Evolutionary conservation across 2,113 vertebrate species (phyloP).

Genomic region (Clupea harengus): DNA sequence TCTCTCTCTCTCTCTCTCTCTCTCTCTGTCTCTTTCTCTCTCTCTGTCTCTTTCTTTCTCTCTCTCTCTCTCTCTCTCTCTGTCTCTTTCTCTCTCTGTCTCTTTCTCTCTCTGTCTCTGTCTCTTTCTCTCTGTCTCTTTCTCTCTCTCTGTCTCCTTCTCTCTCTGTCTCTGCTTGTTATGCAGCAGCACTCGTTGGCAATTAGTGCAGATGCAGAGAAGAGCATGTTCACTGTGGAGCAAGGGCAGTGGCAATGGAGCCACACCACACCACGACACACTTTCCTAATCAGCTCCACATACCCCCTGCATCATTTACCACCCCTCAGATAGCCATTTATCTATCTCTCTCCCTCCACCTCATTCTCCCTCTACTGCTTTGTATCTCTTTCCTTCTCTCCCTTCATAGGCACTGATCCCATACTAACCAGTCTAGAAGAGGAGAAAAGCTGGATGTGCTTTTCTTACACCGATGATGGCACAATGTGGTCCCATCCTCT

Average conservation of each 20-base stretch:
- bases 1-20: neutral
- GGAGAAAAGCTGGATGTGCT: constrained; percentile 61
- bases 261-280: neutral
- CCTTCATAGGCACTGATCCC: constrained; percentile 59
- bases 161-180: constrained; percentile 53
- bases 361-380: constrained; percentile 50
- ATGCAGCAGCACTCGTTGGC: constrained; percentile 57
- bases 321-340: constrained; percentile 62
- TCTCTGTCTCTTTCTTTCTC: constrained; percentile 26
- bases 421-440: constrained; percentile 61
- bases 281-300: constrained; percentile 53
- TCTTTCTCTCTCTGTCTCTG: neutral
- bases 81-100: neutral
- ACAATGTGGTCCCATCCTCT: constrained; percentile 73
- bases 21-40: constrained; percentile 41
- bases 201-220: constrained; percentile 53
- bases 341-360: constrained; percentile 20
- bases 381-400: constrained; percentile 67
- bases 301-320: constrained; percentile 66
- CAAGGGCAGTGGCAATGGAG: constrained; percentile 21
- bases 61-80: constrained; percentile 30
- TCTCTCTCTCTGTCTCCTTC: constrained; percentile 44
- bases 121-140: constrained; percentile 19
- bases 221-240: constrained; percentile 28
- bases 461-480: constrained; percentile 76